Evolutionary conservation across 2,797 vertebrate genomes (phyloP), one percentile per base, ranked within the genome.

Genomic region (Betta splendens): DNA sequence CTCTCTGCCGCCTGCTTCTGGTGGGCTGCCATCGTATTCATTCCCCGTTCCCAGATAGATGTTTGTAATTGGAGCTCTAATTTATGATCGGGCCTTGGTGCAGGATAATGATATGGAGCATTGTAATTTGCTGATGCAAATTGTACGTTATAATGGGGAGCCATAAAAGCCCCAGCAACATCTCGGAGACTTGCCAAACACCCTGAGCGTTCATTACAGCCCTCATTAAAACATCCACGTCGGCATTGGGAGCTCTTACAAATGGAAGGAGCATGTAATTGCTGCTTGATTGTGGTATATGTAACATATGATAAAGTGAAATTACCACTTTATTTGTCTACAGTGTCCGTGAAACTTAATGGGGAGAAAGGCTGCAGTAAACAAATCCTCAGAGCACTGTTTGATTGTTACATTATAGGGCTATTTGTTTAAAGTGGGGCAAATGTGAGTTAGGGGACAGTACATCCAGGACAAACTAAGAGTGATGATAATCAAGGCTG

Each of bases 71-170:
- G 92, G 90, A 89, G 90, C 85, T 88, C 86, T 92, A 92, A 93
- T 93, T 93, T 93, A 92, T 81, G 89, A 90, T 87, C 79, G 73
- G 84, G 89, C 87, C 86, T 85, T 72, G 85, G 85, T 82, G 85
- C 85, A 64, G 82, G 87, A 90, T 92, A 91, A 91, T 91, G 90
- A 92, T 90, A 92, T 91, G 75, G 85, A 91, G 91, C 87, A 90
- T 90, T 90, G 89, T 92, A 92, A 93, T 92, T 92, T 91, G 90
- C 91, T 92, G 90, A 92, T 91, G 91, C 89, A 91, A 93, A 93
- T 90, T 90, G 89, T 90, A 91, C 84, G 84, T 91, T 91, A 89
- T 93, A 92, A 93, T 91, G 83, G 89, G 87, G 76, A 87, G 83
- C 86, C 87, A 90, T 93, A 91, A 93, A 91, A 89, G 81, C 86